Evolutionary conservation across 2,888 invertebrate species (phyloP).

Genomic region (Patella pellucida): DNA sequence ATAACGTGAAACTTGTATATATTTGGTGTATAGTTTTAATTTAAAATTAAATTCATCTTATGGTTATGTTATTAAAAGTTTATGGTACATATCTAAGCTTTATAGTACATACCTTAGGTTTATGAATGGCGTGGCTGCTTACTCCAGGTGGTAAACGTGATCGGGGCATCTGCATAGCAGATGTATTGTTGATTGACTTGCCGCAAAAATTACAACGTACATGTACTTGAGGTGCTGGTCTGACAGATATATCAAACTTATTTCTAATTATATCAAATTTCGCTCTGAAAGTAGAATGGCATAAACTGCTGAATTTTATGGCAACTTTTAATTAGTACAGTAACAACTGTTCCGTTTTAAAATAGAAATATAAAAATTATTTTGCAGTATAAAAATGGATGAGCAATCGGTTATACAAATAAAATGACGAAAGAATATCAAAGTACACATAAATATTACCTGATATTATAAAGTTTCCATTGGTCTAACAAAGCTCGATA

Average conservation of each 20-base stretch:
- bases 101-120: conserved; percentile 77
- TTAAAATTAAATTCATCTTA: too few relatives aligned
- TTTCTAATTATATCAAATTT: conserved; percentile 81
- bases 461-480: conserved; percentile 86
- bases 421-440: too few relatives aligned
- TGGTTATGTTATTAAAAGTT: too few relatives aligned
- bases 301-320: too few relatives aligned
- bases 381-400: too few relatives aligned
- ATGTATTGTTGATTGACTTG: conserved; percentile 79
- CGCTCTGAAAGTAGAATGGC: conserved; percentile 76
- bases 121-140: conserved; percentile 77
- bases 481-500: conserved; percentile 87
- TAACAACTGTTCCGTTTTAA: too few relatives aligned
- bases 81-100: too few relatives aligned
- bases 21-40: not conserved
- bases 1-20: not conserved
- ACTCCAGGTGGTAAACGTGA: conserved; percentile 68
- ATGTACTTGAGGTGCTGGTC: conserved; percentile 76
- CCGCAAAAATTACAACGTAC: conserved; percentile 96
- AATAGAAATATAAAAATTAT: too few relatives aligned
- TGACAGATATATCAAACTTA: conserved; percentile 43
- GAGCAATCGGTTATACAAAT: too few relatives aligned
- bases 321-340: too few relatives aligned
- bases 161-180: conserved; percentile 45
- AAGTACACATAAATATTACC: conserved; percentile 46